Percentiles rank a stretch among this genome's conserved stretches.
phyloP scores from a whole-genome alignment of 2,113 vertebrate genomes.

The Notothenia rossii region DNA sequence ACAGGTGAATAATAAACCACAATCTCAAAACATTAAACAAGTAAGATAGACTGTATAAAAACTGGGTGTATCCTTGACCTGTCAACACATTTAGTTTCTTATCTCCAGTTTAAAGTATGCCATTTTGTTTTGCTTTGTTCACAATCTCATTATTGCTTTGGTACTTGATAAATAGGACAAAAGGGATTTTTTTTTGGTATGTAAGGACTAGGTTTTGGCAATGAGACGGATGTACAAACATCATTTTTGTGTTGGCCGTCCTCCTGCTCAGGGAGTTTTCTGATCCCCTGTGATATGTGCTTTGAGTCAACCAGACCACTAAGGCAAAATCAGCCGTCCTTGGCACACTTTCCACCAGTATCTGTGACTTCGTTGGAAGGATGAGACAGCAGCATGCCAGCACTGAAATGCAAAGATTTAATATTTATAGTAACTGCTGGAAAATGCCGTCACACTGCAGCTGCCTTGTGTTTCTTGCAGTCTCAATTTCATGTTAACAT shows the following conservation, averaged over 20 bases:
- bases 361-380: constrained; percentile 41
- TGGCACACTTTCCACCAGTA: constrained; percentile 62
- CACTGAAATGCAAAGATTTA: constrained; percentile 25
- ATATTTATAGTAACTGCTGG: constrained; percentile 13
- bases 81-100: background rate
- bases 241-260: constrained; percentile 14
- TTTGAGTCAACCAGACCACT: constrained; percentile 51
- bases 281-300: constrained; percentile 41
- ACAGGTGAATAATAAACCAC: background rate
- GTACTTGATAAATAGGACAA: background rate
- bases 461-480: background rate
- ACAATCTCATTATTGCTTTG: background rate
- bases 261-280: constrained; percentile 25
- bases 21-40: background rate
- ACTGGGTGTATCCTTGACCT: background rate
- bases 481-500: background rate
- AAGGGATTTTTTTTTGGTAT: constrained; percentile 3
- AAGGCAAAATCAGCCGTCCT: constrained; percentile 59
- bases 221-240: background rate
- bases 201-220: constrained; percentile 19
- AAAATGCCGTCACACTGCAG: background rate
- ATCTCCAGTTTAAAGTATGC: background rate
- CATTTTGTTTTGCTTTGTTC: background rate
- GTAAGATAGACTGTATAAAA: background rate
- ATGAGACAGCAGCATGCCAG: constrained; percentile 21